Conservation (phyloP, 2,888 invertebrate genomes). For the Magallana nippona region DNA sequence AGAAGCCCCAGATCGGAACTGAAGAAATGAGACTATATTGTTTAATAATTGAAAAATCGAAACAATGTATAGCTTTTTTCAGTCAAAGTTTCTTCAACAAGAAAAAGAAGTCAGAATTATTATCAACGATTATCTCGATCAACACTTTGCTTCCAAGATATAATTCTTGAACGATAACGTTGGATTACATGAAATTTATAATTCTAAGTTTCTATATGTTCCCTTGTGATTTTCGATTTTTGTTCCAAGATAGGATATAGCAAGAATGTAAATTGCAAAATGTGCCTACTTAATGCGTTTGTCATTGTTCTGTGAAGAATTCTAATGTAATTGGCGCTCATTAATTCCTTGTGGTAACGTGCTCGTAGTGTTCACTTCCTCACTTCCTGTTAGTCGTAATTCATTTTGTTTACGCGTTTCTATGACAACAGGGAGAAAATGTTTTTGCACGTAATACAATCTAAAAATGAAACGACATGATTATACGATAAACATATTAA, state of each 20-base stretch:
- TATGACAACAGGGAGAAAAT: neutral
- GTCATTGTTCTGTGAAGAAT: neutral
- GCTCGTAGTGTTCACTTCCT: conserved; percentile 20
- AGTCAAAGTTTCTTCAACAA: neutral
- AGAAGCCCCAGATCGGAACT: conserved; percentile 12
- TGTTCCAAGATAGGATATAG: neutral
- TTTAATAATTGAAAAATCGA: conserved; percentile 29
- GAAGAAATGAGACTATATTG: conserved; percentile 19
- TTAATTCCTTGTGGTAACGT: neutral
- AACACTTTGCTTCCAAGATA: neutral
- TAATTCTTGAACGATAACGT: neutral
- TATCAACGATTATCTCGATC: neutral
- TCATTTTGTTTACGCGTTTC: neutral
- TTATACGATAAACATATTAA: too few species aligned
- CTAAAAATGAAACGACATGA: too few species aligned
- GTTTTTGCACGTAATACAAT: too few species aligned
- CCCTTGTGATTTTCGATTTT: conserved; percentile 9
- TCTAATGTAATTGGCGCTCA: neutral
- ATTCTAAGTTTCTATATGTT: neutral
- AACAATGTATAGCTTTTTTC: conserved; percentile 12
- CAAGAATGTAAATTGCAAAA: neutral
- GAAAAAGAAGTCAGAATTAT: neutral
- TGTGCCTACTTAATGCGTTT: conserved; percentile 6
- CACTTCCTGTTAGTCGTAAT: conserved; percentile 15
- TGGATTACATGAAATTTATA: neutral